A percentile compares a stretch with the other conserved stretches of the same genome.
These are phyloP conservation scores for Sarcoramphus papa DNA, from an alignment of 2,797 vertebrate genomes.

Conservation along the genomic window DNA sequence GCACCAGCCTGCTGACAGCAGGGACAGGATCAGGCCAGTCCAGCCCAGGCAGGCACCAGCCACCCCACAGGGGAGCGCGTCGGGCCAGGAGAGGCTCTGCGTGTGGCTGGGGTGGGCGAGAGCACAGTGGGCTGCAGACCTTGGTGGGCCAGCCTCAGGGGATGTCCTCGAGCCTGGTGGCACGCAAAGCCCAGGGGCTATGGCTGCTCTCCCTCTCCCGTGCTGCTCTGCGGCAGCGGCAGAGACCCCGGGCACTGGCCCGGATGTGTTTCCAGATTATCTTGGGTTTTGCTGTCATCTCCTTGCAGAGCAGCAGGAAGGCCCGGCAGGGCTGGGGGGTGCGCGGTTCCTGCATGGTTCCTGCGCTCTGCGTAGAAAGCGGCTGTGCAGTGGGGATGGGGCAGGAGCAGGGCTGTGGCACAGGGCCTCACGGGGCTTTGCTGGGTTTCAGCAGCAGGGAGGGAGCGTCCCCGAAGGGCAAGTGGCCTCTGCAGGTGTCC, in stretches of 20 bases:
- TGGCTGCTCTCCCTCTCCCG: rapidly evolving
- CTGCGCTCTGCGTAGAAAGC: background rate
- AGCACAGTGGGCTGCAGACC: background rate
- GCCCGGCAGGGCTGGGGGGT: background rate
- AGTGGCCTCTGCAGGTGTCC: background rate
- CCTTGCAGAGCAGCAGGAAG: background rate
- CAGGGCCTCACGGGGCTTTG: background rate
- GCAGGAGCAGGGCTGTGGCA: background rate
- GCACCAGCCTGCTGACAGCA: background rate
- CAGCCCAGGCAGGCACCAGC: background rate
- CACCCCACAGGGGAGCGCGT: background rate
- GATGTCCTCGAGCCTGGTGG: background rate
- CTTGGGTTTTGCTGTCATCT: background rate
- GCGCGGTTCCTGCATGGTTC: rapidly evolving
- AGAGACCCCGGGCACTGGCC: rapidly evolving
- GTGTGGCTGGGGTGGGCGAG: rapidly evolving
- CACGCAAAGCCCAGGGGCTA: background rate
- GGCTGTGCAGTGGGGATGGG: rapidly evolving
- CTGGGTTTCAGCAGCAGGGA: background rate
- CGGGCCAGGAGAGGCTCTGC: background rate
- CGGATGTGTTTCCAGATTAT: background rate
- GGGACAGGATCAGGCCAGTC: background rate
- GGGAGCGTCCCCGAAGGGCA: rapidly evolving
- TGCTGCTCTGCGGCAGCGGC: rapidly evolving
- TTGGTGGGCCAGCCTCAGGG: background rate